These are phyloP conservation scores for Cerastis leucographa DNA, from an alignment of 2,888 invertebrate species.

Conservation along the genomic window DNA sequence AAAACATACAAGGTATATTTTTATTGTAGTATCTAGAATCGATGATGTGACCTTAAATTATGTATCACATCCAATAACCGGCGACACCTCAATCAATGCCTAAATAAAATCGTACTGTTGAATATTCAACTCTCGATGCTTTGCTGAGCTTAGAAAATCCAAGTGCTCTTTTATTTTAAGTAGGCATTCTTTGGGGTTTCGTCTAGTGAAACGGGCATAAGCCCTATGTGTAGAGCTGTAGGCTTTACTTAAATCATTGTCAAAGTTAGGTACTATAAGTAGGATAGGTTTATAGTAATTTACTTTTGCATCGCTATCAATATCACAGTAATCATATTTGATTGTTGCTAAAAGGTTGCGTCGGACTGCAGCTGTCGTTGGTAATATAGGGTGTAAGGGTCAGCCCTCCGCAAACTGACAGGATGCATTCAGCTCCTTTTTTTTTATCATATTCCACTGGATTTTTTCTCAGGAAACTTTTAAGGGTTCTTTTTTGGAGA, in stretches of 20 bases:
- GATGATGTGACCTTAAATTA: not conserved
- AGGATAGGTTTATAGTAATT: not conserved
- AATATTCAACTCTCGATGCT: not conserved
- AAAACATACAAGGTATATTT: slow-evolving; percentile 8
- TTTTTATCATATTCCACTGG: no score
- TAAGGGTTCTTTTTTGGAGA: no score
- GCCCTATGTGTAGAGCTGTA: not conserved
- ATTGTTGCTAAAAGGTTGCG: not conserved
- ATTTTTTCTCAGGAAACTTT: no score
- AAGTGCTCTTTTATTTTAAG: not conserved
- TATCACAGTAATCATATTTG: not conserved
- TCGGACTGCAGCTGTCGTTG: not conserved
- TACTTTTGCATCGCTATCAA: no score
- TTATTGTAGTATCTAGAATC: not conserved
- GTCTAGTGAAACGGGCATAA: not conserved
- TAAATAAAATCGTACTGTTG: not conserved
- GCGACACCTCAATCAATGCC: not conserved
- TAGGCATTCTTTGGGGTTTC: not conserved
- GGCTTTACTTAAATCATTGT: not conserved
- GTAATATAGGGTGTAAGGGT: not conserved
- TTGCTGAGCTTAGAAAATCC: not conserved
- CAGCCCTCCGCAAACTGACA: no score
- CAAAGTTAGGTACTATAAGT: not conserved
- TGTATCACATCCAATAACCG: not conserved
- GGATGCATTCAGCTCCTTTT: no score